Evolutionary conservation across 2,888 invertebrate genomes (phyloP), one percentile per base, ranked within the genome.

Genomic region (Aphodius granarius): DNA sequence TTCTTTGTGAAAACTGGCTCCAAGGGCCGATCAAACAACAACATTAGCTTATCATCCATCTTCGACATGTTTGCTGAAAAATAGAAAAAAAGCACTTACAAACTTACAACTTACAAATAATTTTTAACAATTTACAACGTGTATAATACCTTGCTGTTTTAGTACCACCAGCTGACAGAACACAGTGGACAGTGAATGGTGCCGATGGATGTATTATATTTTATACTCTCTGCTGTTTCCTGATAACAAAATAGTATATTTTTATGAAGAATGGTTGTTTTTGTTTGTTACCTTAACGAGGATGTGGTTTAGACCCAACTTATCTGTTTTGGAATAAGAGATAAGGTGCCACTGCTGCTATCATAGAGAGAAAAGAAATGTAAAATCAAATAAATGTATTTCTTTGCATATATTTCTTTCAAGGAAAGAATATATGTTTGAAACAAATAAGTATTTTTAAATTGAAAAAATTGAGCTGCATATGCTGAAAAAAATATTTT

Each of bases 1-100:
- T 94, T 95, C 79, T 92, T 91, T 88, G 94, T 91, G 86, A 94
- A 94, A 76, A 92, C 90, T 0, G 94, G 94, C 86, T 95, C 94
- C 78, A 90, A 89, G 9, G 94, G 94, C 63, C 94, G 91, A 83
- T 94, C 93, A 87, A 93, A 94, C 80, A 95, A 89, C 82, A 92
- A 86, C 80, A 92, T 86, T 13, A 93, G 85, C 81, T 92, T 89
- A 6, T 68, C 65, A n/a, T n/a, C 43, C 13, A 43, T 13, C 43
- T 43, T 43, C 43, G 43, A 1, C 43, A 43, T 43, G 3, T 43
- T 43, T 43, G 43, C 43, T 43, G 13, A 43, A 43, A 23, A 23
- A n/a, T n/a, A n/a, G n/a, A n/a, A n/a, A n/a, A n/a, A n/a, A n/a
- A n/a, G n/a, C n/a, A n/a, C n/a, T 43, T 43, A 43, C 1, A 43